Evolutionary conservation across 2,113 vertebrate genomes (phyloP), one percentile per base, ranked within the genome.

Genomic region (Atrichornis clamosus): DNA sequence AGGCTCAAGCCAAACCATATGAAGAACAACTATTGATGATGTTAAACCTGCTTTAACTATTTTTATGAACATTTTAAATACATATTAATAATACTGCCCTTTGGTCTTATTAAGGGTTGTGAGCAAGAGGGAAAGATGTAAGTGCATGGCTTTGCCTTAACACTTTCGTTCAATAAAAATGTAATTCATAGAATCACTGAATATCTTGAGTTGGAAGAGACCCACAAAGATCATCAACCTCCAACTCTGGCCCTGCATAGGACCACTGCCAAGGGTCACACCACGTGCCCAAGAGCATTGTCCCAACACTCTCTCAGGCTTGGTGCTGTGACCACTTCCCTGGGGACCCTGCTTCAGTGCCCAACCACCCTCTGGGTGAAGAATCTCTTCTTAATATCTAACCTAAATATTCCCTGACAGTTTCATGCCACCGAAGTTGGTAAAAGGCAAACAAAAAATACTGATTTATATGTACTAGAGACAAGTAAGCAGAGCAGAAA

Each of bases 231-330:
- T 17, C 63, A 76, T 6, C 15, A 2, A 47, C 32, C 55, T 22
- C 41, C 78, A 83, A 3, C 41, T 76, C 62, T 39, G 55, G n/a
- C n/a, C 35, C 39, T 23, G 41, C 16, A 83, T 3, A 68, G n/a
- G 17, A 35, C 24, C 2, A 27, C 5, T n/a, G 11, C 17, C 8
- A 53, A 35, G 24, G 35, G 12, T 23, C 30, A 35, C 24, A 68
- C 1, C 39, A 11, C 10, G 17, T 22, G 11, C 30, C 24, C 47
- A 16, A 60, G n/a, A 76, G 12, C 8, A 18, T 0, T 23, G 30
- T 35, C 39, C 55, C 62, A 53, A n/a, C 1, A 17, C 24, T n/a
- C 11, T 18, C 23, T 30, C 46, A 53, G n/a, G 16, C 24, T 76
- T 53, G 7, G 24, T 15, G 13, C 8, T 42, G 11, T 9, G 21